Conservation (phyloP, 1,140 invertebrate species). For the Drosophila pseudoobscura region DNA sequence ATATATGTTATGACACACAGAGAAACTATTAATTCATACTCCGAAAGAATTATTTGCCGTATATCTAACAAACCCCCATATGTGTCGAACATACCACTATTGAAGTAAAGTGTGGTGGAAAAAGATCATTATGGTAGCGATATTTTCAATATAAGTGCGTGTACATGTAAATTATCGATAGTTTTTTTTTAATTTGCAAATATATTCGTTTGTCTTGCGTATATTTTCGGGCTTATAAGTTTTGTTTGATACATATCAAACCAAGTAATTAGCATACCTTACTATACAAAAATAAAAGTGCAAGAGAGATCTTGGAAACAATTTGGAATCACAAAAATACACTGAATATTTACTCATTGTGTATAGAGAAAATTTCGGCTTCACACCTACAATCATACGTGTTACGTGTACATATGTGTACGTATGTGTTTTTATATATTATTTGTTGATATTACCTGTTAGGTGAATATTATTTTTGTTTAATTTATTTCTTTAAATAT, state of each 20-base stretch:
- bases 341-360: conserved; percentile 18
- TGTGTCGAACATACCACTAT: too few relatives aligned
- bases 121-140: too few relatives aligned
- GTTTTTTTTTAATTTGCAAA: conserved; percentile 33
- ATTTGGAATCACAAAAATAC: conserved; percentile 3
- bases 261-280: conserved; percentile 12
- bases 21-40: too few relatives aligned
- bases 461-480: not conserved
- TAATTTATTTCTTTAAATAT: not conserved
- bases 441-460: conserved; percentile 33
- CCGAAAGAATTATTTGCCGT: too few relatives aligned
- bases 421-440: conserved; percentile 46
- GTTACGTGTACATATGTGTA: conserved; percentile 51
- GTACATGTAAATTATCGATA: too few relatives aligned
- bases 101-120: too few relatives aligned
- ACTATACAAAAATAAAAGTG: conserved; percentile 2
- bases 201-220: conserved; percentile 43
- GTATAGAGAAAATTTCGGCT: conserved; percentile 38
- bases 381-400: conserved; percentile 39
- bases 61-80: too few relatives aligned
- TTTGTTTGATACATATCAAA: conserved; percentile 43
- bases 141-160: too few relatives aligned
- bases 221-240: conserved; percentile 38
- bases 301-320: conserved; percentile 1
- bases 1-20: too few relatives aligned